Percentiles rank a stretch among this genome's conserved stretches.
Conservation (phyloP, 2,888 invertebrate genomes). For the Papilio elwesi region DNA sequence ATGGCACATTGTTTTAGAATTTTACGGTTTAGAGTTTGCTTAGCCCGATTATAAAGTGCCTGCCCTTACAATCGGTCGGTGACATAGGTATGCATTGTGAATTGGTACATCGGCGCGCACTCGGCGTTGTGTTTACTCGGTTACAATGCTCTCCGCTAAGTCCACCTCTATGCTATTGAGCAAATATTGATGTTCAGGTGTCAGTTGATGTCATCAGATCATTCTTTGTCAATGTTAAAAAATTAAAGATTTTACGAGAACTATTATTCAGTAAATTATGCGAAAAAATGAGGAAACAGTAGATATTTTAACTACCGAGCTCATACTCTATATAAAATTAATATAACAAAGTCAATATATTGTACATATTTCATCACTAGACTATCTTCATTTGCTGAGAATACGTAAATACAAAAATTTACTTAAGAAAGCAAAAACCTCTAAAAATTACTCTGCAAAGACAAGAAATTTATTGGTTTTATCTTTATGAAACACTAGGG, state of each 20-base stretch:
- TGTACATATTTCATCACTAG: no score
- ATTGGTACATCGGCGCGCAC: neutral
- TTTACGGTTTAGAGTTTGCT: no score
- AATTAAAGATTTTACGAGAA: no score
- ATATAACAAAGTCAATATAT: neutral
- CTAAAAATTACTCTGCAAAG: neutral
- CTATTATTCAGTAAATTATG: no score
- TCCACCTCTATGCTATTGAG: constrained; percentile 1
- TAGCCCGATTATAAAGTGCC: no score
- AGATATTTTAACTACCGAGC: neutral
- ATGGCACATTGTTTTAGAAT: no score
- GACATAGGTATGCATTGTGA: constrained; percentile 11
- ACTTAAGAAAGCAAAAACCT: neutral
- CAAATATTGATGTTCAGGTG: constrained; percentile 12
- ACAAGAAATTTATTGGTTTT: constrained; percentile 1
- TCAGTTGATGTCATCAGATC: constrained; percentile 14
- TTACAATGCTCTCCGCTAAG: constrained; percentile 8
- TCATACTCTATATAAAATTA: neutral
- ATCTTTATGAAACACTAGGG: constrained; percentile 17
- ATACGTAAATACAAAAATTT: no score
- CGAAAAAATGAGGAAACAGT: neutral
- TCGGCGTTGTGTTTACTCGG: neutral
- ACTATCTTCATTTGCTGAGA: no score
- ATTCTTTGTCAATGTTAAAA: neutral
- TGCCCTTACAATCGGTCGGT: no score